Evolutionary conservation across 2,888 invertebrate species (phyloP).

Genomic region (Eristalinus aeneus): DNA sequence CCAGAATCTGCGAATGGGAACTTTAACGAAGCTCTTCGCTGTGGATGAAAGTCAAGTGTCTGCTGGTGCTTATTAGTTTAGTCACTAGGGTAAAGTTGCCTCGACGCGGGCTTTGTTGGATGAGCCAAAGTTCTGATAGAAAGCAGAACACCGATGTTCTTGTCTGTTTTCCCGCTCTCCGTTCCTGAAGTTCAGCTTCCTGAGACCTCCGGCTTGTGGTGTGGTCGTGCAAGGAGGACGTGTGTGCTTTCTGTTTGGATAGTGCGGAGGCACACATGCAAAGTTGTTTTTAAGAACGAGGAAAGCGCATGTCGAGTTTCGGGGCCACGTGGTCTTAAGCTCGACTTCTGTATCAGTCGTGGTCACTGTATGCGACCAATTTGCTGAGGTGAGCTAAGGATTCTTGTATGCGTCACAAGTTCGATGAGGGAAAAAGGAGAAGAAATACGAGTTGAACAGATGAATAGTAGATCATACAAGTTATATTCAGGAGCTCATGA

Average conservation of each 20-base stretch:
- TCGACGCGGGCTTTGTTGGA: not conserved
- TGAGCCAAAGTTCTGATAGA: not conserved
- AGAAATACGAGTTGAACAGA: no score
- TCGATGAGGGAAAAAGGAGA: not conserved
- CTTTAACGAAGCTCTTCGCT: conserved; percentile 58
- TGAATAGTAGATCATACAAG: no score
- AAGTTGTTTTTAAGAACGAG: not conserved
- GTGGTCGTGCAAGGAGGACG: not conserved
- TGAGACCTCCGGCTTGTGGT: not conserved
- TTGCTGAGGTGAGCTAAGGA: not conserved
- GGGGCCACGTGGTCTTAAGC: not conserved
- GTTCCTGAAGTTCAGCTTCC: not conserved
- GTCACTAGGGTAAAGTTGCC: not conserved
- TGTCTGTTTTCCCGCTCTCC: not conserved
- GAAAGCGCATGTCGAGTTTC: not conserved
- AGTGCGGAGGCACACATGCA: not conserved
- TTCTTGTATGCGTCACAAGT: not conserved
- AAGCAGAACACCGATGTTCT: not conserved
- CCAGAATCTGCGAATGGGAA: conserved; percentile 30
- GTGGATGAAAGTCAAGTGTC: conserved; percentile 9
- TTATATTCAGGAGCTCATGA: no score
- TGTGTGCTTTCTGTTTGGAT: not conserved
- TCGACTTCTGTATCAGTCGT: not conserved
- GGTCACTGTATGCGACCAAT: not conserved
- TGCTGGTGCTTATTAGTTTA: not conserved